Evolutionary conservation across 2,797 vertebrate genomes (phyloP).

Genomic region (Arnoldichthys spilopterus): DNA sequence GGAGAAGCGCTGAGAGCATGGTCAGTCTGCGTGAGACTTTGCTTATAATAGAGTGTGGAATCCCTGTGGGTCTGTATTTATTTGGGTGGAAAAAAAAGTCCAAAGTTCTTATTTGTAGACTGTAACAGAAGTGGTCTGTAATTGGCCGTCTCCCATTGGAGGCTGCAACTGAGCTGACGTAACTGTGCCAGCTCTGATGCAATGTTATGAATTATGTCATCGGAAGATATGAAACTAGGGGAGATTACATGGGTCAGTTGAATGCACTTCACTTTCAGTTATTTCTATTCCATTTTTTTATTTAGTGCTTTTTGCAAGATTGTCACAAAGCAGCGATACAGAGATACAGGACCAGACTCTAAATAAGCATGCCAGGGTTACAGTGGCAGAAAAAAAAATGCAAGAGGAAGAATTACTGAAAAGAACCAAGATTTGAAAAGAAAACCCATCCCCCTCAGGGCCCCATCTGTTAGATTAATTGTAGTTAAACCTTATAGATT

Average conservation of each 20-base stretch:
- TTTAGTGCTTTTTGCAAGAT: not conserved
- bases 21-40: constrained; percentile 17
- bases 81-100: constrained; percentile 39
- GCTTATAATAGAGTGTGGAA: constrained; percentile 21
- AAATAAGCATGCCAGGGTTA: not conserved
- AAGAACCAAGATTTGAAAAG: not conserved
- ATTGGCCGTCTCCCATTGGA: constrained; percentile 38
- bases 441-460: not conserved
- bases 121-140: constrained; percentile 31
- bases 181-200: constrained; percentile 41
- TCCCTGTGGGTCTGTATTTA: constrained; percentile 49
- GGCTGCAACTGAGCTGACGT: constrained; percentile 36
- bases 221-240: not conserved
- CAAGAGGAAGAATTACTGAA: not conserved
- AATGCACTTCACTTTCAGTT: not conserved
- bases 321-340: not conserved
- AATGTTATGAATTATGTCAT: constrained; percentile 47
- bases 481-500: not conserved
- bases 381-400: not conserved
- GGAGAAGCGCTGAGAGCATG: constrained; percentile 42
- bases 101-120: constrained; percentile 56
- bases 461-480: not conserved
- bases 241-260: not conserved
- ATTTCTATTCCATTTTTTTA: not conserved
- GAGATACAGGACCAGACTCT: not conserved